These are phyloP conservation scores for Gallinago media DNA, from an alignment of 2,113 vertebrate genomes.

Conservation along the genomic window DNA sequence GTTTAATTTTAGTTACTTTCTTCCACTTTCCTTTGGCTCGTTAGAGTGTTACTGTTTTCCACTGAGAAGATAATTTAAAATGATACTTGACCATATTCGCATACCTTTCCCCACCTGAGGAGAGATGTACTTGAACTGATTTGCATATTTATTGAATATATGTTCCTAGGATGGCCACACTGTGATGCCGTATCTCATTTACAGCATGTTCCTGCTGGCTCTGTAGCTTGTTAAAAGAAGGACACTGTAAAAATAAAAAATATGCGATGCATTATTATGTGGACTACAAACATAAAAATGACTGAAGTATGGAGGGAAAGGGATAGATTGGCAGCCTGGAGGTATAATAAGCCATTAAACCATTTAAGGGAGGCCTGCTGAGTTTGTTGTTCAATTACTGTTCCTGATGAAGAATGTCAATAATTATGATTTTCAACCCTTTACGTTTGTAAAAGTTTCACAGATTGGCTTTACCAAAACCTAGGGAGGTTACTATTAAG, in stretches of 20 bases:
- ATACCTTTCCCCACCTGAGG: conserved; percentile 46
- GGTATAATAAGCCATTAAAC: conserved; percentile 56
- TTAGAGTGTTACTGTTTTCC: conserved; percentile 17
- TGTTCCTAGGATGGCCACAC: conserved; percentile 22
- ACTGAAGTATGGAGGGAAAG: conserved; percentile 38
- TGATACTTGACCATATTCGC: background rate
- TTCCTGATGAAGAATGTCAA: conserved; percentile 41
- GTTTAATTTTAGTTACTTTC: conserved; percentile 1
- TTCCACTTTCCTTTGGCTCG: background rate
- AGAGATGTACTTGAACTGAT: conserved; percentile 34
- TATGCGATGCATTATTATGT: background rate
- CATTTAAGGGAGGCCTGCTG: conserved; percentile 29
- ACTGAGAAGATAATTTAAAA: conserved; percentile 23
- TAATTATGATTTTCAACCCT: conserved; percentile 42
- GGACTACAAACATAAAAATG: conserved; percentile 37
- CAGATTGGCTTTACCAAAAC: background rate
- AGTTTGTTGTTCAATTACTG: conserved; percentile 52
- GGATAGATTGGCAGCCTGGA: conserved; percentile 29
- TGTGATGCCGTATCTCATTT: background rate
- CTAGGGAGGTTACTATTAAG: background rate
- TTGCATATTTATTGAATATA: conserved; percentile 60
- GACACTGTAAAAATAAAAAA: conserved; percentile 7
- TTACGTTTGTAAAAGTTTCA: conserved; percentile 16
- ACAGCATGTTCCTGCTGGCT: conserved; percentile 42
- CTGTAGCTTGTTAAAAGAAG: conserved; percentile 41